phyloP scores from a whole-genome alignment of 2,113 vertebrate species.

The Bungarus multicinctus region DNA sequence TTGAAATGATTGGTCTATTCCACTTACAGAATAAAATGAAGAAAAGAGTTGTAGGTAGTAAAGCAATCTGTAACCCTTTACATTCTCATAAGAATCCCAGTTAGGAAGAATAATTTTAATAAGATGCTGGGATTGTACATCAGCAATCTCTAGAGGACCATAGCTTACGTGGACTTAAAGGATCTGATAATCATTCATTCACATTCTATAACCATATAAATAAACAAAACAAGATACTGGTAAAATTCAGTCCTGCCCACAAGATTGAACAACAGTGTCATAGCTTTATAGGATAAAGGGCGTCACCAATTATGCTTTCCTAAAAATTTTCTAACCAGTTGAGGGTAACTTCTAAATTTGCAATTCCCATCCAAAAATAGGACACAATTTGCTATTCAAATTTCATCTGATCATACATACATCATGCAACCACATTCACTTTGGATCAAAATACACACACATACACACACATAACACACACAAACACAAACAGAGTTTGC shows the following conservation, averaged over 20 bases:
- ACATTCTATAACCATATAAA: neutral
- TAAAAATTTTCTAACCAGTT: neutral
- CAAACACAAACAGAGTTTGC: no score
- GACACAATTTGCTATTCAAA: neutral
- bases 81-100: neutral
- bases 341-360: neutral
- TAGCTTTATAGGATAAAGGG: neutral
- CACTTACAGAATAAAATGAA: neutral
- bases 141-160: neutral
- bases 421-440: neutral
- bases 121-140: neutral
- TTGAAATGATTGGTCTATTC: neutral
- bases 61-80: neutral
- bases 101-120: neutral
- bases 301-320: neutral
- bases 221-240: neutral
- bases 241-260: neutral
- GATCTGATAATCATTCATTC: conserved; percentile 43
- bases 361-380: no score
- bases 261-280: neutral
- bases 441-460: neutral
- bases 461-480: no score
- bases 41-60: neutral
- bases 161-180: neutral
- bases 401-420: neutral